Conservation (phyloP, 2,113 vertebrate species). For the Pheucticus melanocephalus region DNA sequence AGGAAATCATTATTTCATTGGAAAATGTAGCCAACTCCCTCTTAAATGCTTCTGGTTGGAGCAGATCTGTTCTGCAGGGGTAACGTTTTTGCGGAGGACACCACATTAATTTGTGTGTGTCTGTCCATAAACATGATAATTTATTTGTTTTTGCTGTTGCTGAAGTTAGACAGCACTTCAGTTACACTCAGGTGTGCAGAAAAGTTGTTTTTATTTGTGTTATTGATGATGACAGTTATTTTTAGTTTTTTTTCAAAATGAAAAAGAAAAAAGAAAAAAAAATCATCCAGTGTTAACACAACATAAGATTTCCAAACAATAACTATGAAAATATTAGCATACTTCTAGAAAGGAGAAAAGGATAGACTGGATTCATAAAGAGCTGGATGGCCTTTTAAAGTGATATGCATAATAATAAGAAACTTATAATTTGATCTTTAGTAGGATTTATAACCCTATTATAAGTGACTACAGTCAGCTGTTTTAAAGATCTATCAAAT, state of each 20-base stretch:
- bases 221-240: neutral
- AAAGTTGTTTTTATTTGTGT: neutral
- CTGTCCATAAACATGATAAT: neutral
- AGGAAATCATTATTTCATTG: neutral
- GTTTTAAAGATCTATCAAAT: constrained; percentile 15
- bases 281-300: neutral
- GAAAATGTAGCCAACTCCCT: neutral
- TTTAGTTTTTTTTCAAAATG: neutral
- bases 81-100: neutral
- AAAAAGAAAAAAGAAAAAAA: neutral
- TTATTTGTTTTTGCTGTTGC: neutral
- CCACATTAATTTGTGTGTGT: neutral
- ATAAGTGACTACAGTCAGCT: constrained; percentile 24
- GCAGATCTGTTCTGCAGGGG: neutral
- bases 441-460: constrained; percentile 49
- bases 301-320: neutral
- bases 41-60: neutral
- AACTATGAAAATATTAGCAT: neutral
- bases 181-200: neutral
- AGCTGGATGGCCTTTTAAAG: constrained; percentile 26
- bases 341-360: neutral
- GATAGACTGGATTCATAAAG: neutral
- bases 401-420: constrained; percentile 11
- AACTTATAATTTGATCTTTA: constrained; percentile 17
- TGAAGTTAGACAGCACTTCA: neutral